These are phyloP conservation scores for Drosophila robusta DNA, from an alignment of 2,888 invertebrate genomes.

Conservation along the genomic window DNA sequence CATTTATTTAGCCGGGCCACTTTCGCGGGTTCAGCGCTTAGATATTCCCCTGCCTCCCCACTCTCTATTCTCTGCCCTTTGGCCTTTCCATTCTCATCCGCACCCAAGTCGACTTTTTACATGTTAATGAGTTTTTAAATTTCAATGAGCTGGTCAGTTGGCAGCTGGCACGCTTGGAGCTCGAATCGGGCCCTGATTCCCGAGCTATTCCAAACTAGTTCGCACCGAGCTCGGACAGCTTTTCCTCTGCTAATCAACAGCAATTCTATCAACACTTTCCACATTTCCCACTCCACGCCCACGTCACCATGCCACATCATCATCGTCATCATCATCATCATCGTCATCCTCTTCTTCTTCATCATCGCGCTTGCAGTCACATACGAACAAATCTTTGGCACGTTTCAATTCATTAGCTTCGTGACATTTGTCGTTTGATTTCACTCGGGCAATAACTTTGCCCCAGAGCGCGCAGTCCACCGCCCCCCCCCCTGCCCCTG, in stretches of 20 bases:
- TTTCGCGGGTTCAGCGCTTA: conserved; percentile 47
- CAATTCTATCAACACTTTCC: conserved; percentile 38
- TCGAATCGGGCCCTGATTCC: conserved; percentile 11
- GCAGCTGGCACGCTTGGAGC: not conserved
- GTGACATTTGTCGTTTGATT: conserved; percentile 80
- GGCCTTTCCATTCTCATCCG: not conserved
- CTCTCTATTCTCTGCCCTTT: conserved; percentile 10
- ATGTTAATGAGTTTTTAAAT: conserved; percentile 70
- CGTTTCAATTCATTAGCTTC: conserved; percentile 80
- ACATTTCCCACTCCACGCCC: conserved; percentile 2
- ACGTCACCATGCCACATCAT: conserved; percentile 29
- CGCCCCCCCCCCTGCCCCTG: not conserved
- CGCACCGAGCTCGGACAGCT: conserved; percentile 6
- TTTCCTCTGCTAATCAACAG: conserved; percentile 43
- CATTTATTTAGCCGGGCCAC: conserved; percentile 74
- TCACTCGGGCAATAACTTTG: conserved; percentile 69
- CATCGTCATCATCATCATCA: conserved; percentile 16
- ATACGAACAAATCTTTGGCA: conserved; percentile 71
- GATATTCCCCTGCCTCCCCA: not conserved
- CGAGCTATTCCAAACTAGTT: not conserved
- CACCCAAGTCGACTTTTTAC: conserved; percentile 26
- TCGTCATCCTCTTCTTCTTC: conserved; percentile 18
- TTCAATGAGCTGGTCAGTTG: conserved; percentile 48
- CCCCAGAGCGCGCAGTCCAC: no score
- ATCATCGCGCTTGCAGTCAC: conserved; percentile 48